Evolutionary conservation across 2,888 invertebrate species (phyloP), one percentile per base, ranked within the genome.

Genomic region (Troides oblongomaculatus): DNA sequence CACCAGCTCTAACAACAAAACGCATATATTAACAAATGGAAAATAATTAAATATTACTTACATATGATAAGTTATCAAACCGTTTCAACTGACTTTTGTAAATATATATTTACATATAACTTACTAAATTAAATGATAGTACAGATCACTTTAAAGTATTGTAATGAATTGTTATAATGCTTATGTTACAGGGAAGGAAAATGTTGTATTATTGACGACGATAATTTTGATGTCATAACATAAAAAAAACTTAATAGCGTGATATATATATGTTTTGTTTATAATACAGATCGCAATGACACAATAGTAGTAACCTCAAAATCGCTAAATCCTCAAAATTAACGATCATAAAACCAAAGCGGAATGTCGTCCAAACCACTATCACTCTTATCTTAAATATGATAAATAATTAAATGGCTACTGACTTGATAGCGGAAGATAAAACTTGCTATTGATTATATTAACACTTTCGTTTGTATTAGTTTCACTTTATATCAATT

Each of bases 311-410:
- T 62, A 62, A 18, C 50, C 39, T 5, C 46, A 63, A 68, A 68
- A 39, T 43, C 23, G 53, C n/a, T 17, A 25, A 60, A 62, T 63
- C 71, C 73, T 67, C 68, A 66, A 74, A 21, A 71, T 72, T 62
- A 36, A 62, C 62, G 66, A 60, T 56, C 25, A 53, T 50, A 64
- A 68, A 71, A 75, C 64, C 68, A 70, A 58, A 65, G 36, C 58
- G 69, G 70, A 75, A 73, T 72, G 67, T 77, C 72, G 79, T 76
- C 83, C 82, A 85, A 87, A 86, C 84, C 89, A 89, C 88, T 87
- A 88, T 88, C 86, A 85, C 83, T 81, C 77, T 84, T 87, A 88
- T 88, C 86, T 81, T 70, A 72, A 76, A 70, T 78, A 83, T 81
- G 79, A 82, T 76, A 77, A 79, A 78, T 78, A 80, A 70, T 70